Evolutionary conservation across 2,888 invertebrate species (phyloP).

Genomic region (Acronicta alni): DNA sequence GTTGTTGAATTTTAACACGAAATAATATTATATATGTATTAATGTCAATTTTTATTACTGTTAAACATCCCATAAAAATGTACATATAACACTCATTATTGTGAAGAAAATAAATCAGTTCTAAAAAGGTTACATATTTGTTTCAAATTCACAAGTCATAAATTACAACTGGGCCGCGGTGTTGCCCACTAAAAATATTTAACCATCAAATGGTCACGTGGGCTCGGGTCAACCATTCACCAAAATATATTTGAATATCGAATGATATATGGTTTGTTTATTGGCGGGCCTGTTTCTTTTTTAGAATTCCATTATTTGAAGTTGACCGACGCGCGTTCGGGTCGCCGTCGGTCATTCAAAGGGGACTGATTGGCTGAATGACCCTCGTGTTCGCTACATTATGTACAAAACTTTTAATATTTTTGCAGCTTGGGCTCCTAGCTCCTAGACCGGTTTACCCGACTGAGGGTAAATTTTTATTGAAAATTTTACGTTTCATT

Average conservation of each 20-base stretch:
- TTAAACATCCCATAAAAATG: conserved; percentile 17
- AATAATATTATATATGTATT: conserved; percentile 1
- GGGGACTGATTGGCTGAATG: conserved; percentile 75
- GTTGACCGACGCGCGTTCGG: conserved; percentile 83
- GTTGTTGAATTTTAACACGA: conserved; percentile 32
- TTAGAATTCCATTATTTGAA: conserved; percentile 82
- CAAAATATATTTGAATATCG: conserved; percentile 86
- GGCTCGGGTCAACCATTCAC: conserved; percentile 88
- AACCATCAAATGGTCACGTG: conserved; percentile 87
- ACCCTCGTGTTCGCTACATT: conserved; percentile 80
- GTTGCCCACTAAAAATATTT: conserved; percentile 87
- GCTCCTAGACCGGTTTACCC: conserved; percentile 72
- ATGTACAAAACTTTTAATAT: conserved; percentile 83
- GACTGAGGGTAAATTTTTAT: conserved; percentile 69
- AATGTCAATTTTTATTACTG: conserved; percentile 18
- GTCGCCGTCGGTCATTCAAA: conserved; percentile 81
- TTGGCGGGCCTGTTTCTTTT: conserved; percentile 87
- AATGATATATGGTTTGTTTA: conserved; percentile 90
- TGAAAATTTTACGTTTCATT: conserved; percentile 88
- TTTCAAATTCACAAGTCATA: conserved; percentile 79
- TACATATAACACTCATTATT: neutral
- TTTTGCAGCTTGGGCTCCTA: conserved; percentile 87
- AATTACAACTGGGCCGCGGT: conserved; percentile 77
- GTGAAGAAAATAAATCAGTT: conserved; percentile 50
- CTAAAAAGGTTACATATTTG: conserved; percentile 56